phyloP scores from a whole-genome alignment of 2,113 vertebrate species.

The Petroica traversi region DNA sequence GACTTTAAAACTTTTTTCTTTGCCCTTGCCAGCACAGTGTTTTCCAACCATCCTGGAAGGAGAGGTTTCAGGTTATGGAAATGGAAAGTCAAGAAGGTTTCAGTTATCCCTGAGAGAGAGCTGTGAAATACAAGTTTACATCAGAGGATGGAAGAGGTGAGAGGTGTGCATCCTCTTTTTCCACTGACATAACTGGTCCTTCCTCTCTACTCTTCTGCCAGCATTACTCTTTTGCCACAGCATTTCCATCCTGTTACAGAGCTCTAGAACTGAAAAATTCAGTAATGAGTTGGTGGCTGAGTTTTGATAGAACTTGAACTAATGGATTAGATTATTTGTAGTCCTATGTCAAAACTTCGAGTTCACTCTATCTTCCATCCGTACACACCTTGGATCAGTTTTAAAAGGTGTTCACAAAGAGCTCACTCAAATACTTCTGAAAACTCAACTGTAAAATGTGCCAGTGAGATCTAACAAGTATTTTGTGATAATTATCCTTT shows the following conservation, averaged over 20 bases:
- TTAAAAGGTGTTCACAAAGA: not conserved
- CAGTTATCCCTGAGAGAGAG: not conserved
- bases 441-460: not conserved
- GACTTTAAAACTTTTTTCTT: not conserved
- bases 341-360: not conserved
- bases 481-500: not conserved
- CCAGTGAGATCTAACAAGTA: not conserved
- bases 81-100: not conserved
- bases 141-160: not conserved
- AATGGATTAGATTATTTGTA: not conserved
- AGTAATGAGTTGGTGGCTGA: not conserved
- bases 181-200: not conserved
- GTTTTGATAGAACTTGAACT: not conserved
- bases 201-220: not conserved
- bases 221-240: not conserved
- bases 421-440: not conserved
- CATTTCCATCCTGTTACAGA: not conserved
- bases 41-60: not conserved
- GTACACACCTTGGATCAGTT: not conserved
- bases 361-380: not conserved
- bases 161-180: not conserved
- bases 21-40: not conserved
- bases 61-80: not conserved
- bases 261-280: not conserved
- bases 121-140: not conserved